Evolutionary conservation across 1,140 invertebrate species (phyloP).

Genomic region (Rhagoletis pomonella): DNA sequence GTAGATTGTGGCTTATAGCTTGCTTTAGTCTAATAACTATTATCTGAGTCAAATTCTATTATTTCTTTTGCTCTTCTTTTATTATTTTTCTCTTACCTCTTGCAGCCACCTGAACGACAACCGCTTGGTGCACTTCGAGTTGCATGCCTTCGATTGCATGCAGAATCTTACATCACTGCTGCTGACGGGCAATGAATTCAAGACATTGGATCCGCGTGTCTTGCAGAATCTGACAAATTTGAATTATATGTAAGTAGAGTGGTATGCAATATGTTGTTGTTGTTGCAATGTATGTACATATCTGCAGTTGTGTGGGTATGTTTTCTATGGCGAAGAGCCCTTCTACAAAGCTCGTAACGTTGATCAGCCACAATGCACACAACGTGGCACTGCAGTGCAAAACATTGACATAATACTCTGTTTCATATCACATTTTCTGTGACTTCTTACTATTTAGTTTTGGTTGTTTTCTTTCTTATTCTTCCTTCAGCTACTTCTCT

Average conservation of each 20-base stretch:
- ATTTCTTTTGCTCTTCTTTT: not conserved
- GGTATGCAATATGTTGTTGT: not conserved
- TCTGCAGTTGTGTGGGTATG: not conserved
- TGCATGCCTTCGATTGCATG: constrained; percentile 69
- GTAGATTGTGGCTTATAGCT: not conserved
- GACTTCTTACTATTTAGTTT: not conserved
- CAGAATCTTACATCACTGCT: constrained; percentile 67
- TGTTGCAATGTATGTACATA: not conserved
- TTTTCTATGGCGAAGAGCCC: not conserved
- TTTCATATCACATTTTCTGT: constrained; percentile 7
- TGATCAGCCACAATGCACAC: not conserved
- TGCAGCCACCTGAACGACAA: constrained; percentile 68
- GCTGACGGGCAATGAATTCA: constrained; percentile 73
- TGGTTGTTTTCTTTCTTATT: not conserved
- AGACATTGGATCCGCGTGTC: constrained; percentile 72
- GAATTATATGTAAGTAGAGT: constrained; percentile 75
- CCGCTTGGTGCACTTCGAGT: constrained; percentile 71
- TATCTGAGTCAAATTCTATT: not conserved
- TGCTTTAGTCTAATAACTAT: not conserved
- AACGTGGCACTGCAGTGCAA: not conserved
- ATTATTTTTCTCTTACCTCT: not conserved
- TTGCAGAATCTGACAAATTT: constrained; percentile 74
- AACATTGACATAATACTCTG: not conserved
- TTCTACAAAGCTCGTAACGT: not conserved
- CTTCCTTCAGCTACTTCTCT: constrained; percentile 80